These are phyloP conservation scores for Alca torda DNA, from an alignment of 2,797 vertebrate genomes.

Conservation along the genomic window DNA sequence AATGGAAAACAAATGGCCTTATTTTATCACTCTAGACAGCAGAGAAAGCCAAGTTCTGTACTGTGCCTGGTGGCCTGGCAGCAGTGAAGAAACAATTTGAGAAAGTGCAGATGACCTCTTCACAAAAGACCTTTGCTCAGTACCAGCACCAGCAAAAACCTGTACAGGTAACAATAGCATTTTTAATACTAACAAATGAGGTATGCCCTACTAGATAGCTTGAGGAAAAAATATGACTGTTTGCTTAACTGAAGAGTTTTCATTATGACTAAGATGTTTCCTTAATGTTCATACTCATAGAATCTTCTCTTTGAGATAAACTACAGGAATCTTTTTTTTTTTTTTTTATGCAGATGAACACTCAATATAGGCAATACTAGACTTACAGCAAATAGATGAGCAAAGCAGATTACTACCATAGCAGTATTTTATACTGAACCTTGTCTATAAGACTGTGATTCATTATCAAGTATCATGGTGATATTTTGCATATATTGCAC, in stretches of 20 bases:
- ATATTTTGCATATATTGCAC: conserved; percentile 35
- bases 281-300: neutral
- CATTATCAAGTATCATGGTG: neutral
- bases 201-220: neutral
- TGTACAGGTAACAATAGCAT: conserved; percentile 81
- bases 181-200: neutral
- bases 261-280: neutral
- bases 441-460: neutral
- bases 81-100: conserved; percentile 93
- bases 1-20: conserved; percentile 52
- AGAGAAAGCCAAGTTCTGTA: conserved; percentile 88
- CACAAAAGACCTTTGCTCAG: conserved; percentile 82
- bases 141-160: conserved; percentile 82
- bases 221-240: neutral
- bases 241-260: neutral
- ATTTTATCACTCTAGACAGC: conserved; percentile 82
- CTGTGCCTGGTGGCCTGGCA: conserved; percentile 90
- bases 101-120: conserved; percentile 79
- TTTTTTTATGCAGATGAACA: neutral
- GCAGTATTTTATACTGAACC: neutral
- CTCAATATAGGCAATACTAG: neutral
- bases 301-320: neutral
- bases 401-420: neutral
- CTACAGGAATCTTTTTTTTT: neutral
- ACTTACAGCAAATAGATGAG: neutral